These are phyloP conservation scores for Hirtodrosophila histrioides DNA, from an alignment of 2,888 invertebrate species.

Conservation along the genomic window DNA sequence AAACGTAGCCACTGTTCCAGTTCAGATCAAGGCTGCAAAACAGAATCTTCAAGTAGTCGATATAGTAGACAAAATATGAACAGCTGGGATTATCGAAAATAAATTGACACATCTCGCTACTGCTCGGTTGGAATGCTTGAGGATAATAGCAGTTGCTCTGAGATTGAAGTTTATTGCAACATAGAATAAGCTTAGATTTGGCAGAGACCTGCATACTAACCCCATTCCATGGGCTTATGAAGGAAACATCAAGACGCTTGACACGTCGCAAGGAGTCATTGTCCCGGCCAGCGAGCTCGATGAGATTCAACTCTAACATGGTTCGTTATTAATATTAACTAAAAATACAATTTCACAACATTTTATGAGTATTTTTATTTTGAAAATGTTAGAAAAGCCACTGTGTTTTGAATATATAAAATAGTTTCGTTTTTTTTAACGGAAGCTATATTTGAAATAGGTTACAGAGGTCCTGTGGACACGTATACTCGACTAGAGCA, in stretches of 20 bases:
- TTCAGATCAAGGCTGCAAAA: constrained; percentile 25
- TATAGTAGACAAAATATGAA: constrained; percentile 8
- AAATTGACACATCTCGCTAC: constrained; percentile 26
- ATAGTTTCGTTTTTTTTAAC: too few relatives aligned
- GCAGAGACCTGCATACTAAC: constrained; percentile 7
- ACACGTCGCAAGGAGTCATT: constrained; percentile 13
- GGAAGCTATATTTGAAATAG: too few relatives aligned
- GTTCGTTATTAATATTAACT: not conserved
- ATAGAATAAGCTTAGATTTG: not conserved
- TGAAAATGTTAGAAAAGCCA: too few relatives aligned
- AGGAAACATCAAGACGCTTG: constrained; percentile 13
- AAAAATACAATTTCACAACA: too few relatives aligned
- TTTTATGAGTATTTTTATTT: too few relatives aligned
- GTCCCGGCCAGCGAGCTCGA: not conserved
- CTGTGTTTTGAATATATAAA: too few relatives aligned
- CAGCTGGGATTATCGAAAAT: constrained; percentile 9
- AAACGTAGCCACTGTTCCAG: constrained; percentile 5
- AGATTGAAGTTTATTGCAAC: too few relatives aligned
- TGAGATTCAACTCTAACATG: not conserved
- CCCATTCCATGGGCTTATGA: constrained; percentile 6
- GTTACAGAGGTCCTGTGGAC: too few relatives aligned
- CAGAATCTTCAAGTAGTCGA: constrained; percentile 20
- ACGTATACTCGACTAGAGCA: too few relatives aligned
- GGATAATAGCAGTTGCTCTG: constrained; percentile 27
- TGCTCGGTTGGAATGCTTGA: not conserved